These are phyloP conservation scores for Origma solitaria DNA, from an alignment of 2,113 vertebrate species.

Conservation along the genomic window DNA sequence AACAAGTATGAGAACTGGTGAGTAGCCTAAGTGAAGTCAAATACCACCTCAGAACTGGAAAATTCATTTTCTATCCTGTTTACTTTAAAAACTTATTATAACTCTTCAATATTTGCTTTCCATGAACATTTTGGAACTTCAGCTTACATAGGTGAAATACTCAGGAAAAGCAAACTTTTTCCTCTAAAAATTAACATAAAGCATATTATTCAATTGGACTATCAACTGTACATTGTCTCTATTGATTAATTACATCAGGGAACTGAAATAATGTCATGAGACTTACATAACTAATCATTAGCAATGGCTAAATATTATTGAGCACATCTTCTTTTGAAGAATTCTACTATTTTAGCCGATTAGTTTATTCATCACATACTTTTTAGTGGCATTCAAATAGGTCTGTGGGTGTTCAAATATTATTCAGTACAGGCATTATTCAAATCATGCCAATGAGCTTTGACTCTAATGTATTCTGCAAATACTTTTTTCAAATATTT, in stretches of 20 bases:
- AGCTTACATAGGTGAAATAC: not conserved
- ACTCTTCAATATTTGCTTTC: not conserved
- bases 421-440: conserved; percentile 58
- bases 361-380: conserved; percentile 46
- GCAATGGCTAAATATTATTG: conserved; percentile 36
- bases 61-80: not conserved
- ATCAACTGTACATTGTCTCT: not conserved
- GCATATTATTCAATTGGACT: not conserved
- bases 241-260: not conserved
- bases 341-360: conserved; percentile 40
- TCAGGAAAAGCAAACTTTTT: not conserved
- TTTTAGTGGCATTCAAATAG: conserved; percentile 45
- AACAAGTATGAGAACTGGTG: conserved; percentile 94
- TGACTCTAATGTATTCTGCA: conserved; percentile 62
- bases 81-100: not conserved
- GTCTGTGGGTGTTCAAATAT: conserved; percentile 57
- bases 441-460: conserved; percentile 1
- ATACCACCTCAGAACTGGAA: not conserved
- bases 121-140: not conserved
- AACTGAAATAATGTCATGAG: not conserved
- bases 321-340: conserved; percentile 33
- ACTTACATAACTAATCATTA: not conserved
- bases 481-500: conserved; percentile 56
- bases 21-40: conserved; percentile 6
- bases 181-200: not conserved